phyloP scores from a whole-genome alignment of 2,797 vertebrate genomes.

The Stomatorhinus walkeri region DNA sequence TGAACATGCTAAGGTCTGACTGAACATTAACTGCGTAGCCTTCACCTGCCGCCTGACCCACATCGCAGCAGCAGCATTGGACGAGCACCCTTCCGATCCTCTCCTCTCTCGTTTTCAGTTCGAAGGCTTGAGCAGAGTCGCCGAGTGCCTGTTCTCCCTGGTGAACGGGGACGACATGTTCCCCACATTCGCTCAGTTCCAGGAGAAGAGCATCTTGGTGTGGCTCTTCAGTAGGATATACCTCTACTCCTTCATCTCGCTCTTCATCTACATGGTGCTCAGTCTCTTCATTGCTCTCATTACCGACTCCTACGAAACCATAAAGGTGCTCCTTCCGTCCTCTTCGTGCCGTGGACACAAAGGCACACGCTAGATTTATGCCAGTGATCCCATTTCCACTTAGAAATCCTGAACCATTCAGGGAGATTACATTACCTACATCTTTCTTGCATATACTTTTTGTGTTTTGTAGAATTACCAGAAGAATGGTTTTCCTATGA shows the following conservation, averaged over 20 bases:
- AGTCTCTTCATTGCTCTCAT: slow-evolving; percentile 96
- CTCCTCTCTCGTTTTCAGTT: slow-evolving; percentile 58
- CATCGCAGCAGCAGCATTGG: not conserved
- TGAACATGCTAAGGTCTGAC: not conserved
- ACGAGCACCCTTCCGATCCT: not conserved
- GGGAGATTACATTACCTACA: not conserved
- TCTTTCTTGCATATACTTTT: not conserved
- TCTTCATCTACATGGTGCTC: slow-evolving; percentile 97
- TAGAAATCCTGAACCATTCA: not conserved
- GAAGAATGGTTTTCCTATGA: slow-evolving; percentile 63
- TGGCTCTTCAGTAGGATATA: slow-evolving; percentile 90
- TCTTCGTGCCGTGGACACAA: not conserved
- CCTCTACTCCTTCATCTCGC: slow-evolving; percentile 91
- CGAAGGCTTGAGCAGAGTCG: slow-evolving; percentile 81
- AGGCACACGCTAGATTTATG: not conserved
- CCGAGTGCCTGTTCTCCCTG: slow-evolving; percentile 92
- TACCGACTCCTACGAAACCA: slow-evolving; percentile 89
- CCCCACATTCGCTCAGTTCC: slow-evolving; percentile 85
- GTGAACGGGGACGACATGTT: slow-evolving; percentile 97
- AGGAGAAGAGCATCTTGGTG: slow-evolving; percentile 79
- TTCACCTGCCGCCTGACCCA: not conserved
- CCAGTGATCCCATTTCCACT: not conserved
- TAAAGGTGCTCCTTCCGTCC: slow-evolving; percentile 69
- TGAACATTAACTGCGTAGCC: not conserved
- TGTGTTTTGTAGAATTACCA: slow-evolving; percentile 35